Evolutionary conservation across 53 echinoderm and acorn worm genomes (phyloP).

Genomic region (Echinometra lucunter): DNA sequence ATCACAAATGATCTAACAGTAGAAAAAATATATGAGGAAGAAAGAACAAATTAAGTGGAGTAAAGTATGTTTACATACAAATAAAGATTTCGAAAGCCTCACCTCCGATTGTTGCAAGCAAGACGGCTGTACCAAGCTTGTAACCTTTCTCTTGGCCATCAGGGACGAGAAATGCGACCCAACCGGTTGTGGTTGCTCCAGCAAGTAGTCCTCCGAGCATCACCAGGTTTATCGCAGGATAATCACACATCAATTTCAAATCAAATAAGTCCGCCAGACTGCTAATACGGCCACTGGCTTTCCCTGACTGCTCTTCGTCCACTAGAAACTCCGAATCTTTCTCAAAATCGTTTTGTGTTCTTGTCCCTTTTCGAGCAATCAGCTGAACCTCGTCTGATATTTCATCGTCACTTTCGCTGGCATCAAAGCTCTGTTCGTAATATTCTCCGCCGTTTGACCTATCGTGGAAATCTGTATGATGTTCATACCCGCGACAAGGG

Average conservation of each 20-base stretch:
- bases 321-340: background rate
- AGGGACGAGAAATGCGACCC: constrained; percentile 8
- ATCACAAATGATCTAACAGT: no score
- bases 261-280: background rate
- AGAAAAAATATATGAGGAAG: no score
- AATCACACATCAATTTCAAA: constrained; percentile 4
- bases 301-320: background rate
- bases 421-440: background rate
- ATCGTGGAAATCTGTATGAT: background rate
- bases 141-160: background rate
- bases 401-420: background rate
- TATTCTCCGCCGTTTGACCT: background rate
- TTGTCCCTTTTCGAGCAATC: background rate
- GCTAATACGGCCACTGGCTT: background rate
- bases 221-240: background rate
- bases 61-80: no score
- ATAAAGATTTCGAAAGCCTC: no score
- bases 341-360: background rate
- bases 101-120: constrained; percentile 32
- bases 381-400: background rate
- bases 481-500: background rate
- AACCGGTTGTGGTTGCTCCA: constrained; percentile 2
- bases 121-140: background rate
- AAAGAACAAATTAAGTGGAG: no score
- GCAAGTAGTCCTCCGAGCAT: background rate